Evolutionary conservation across 2,888 invertebrate genomes (phyloP).

Genomic region (Catonia carolina): DNA sequence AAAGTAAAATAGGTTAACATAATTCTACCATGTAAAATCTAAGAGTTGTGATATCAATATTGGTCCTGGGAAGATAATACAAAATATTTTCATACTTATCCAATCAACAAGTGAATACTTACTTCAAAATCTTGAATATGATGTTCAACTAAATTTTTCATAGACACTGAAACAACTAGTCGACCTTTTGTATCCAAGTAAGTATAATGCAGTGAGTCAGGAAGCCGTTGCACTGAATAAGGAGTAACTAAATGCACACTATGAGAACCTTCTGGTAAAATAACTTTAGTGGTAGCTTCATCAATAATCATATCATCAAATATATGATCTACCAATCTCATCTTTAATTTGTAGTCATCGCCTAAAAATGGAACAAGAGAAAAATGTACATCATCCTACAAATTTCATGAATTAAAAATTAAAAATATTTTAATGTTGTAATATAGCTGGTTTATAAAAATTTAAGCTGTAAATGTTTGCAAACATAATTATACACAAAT

Average conservation of each 20-base stretch:
- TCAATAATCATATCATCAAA: conserved; percentile 96
- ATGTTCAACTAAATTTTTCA: conserved; percentile 85
- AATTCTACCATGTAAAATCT: no score
- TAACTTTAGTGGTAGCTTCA: conserved; percentile 76
- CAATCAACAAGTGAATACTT: no score
- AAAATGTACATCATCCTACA: no score
- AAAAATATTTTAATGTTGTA: no score
- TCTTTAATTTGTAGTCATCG: conserved; percentile 53
- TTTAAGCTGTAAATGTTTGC: no score
- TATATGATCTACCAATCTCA: conserved; percentile 93
- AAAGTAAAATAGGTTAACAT: no score
- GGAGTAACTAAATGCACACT: conserved; percentile 75
- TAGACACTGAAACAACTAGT: conserved; percentile 74
- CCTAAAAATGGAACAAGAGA: conserved; percentile 11
- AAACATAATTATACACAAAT: no score
- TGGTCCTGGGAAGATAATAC: no score
- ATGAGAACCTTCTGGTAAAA: conserved; percentile 89
- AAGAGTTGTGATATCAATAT: no score
- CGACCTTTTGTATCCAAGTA: conserved; percentile 94
- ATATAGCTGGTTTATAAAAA: no score
- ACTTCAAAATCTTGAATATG: conserved; percentile 92
- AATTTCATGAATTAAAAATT: no score
- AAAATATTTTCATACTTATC: no score
- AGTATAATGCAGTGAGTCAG: conserved; percentile 76
- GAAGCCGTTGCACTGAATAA: conserved; percentile 65